Evolutionary conservation across 2,797 vertebrate genomes (phyloP).

Genomic region (Eupleurogrammus muticus): DNA sequence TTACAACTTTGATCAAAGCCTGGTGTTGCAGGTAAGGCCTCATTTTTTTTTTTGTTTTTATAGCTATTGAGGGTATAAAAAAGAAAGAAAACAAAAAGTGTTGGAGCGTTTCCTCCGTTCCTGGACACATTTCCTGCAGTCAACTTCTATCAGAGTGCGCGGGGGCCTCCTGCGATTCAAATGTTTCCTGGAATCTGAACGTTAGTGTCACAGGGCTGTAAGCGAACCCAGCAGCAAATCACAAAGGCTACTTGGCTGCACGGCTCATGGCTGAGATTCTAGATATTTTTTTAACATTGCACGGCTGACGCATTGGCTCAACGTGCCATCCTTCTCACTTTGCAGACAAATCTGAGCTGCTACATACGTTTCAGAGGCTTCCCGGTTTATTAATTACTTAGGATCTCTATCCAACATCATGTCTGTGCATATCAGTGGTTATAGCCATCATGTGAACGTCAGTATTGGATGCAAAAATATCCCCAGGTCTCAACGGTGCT

Average conservation of each 20-base stretch:
- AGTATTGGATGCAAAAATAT: not conserved
- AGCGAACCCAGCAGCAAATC: too few relatives aligned
- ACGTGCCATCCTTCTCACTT: not conserved
- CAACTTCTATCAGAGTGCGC: too few relatives aligned
- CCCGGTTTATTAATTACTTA: constrained; percentile 11
- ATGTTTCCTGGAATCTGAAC: too few relatives aligned
- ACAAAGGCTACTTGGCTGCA: too few relatives aligned
- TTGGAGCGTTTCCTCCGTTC: too few relatives aligned
- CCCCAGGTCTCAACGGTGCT: constrained; percentile 5
- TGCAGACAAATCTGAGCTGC: not conserved
- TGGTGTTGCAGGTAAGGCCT: constrained; percentile 86
- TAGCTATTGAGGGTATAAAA: not conserved
- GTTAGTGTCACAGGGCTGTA: too few relatives aligned
- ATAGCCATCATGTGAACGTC: not conserved
- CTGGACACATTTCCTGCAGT: too few relatives aligned
- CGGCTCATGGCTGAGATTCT: not conserved
- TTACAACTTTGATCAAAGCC: constrained; percentile 93
- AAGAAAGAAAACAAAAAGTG: not conserved
- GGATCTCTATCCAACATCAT: not conserved
- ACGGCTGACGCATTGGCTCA: not conserved
- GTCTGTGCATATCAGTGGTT: not conserved
- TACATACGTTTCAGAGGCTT: constrained; percentile 3
- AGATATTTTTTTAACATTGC: not conserved
- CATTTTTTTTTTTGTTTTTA: not conserved
- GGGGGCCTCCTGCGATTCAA: too few relatives aligned